Evolutionary conservation across 2,113 vertebrate species (phyloP), one percentile per base, ranked within the genome.

Genomic region (Merops nubicus): DNA sequence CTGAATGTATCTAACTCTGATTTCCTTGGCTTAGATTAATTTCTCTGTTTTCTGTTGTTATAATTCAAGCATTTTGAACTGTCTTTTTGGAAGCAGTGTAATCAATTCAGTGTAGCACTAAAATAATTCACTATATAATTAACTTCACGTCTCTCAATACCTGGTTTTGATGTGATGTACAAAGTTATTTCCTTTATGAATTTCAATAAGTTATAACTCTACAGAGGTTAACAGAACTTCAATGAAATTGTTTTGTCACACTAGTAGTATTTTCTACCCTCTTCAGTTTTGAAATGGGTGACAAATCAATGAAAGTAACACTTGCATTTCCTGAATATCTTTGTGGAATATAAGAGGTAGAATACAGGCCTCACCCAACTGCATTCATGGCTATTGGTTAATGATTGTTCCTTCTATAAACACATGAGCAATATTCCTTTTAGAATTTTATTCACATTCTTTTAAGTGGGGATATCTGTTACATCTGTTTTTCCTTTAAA

Each of bases 61-160:
- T 19, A 92, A 62, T 60, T 85, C 48, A 95, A 85, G 34, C 14
- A 48, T 75, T 87, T 89, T 83, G 11, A 82, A 42, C 33, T 54
- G 64, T 76, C n/a, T 82, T 89, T 93, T 94, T 68, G 48, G 93
- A 93, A 89, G 43, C 43, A 69, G 6, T 72, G 6, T 68, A 82
- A 82, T 91, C 60, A 91, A 78, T 76, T 91, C 77, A 92, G 28
- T 60, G 23, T 50, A 62, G 33, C 51, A 76, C 73, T 96, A 91
- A 85, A 95, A 85, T 94, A 92, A 89, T 86, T 51, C 36, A 42
- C 80, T 69, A 23, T 75, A 45, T 85, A 91, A 94, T 89, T 94
- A 92, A 85, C 54, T 96, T 88, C 56, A 56, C 12, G 57, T 88
- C 53, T 85, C 96, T 85, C 43, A 47, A 48, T 75, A 53, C 62